phyloP scores from a whole-genome alignment of 2,888 invertebrate genomes.

The Tipula lateralis region DNA sequence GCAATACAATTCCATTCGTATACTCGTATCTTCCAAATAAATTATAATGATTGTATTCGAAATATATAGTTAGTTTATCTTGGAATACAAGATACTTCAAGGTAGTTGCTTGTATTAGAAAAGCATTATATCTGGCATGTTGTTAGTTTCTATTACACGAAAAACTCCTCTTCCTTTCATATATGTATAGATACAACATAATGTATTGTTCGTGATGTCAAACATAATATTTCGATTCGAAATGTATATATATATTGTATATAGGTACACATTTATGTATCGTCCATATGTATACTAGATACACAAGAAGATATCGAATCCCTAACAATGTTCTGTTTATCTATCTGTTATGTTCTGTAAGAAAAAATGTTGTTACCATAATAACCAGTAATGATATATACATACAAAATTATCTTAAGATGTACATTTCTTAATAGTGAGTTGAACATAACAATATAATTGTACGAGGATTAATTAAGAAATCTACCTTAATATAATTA shows the following conservation, averaged over 20 bases:
- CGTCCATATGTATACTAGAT: not conserved
- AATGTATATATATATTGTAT: not conserved
- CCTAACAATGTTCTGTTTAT: not conserved
- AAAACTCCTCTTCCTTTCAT: not conserved
- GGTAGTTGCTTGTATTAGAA: not conserved
- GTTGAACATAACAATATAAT: not conserved
- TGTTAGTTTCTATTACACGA: not conserved
- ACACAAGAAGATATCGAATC: not conserved
- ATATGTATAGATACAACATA: not conserved
- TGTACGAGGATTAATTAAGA: slow-evolving; percentile 13
- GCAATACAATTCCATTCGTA: too few species aligned
- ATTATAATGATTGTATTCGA: not conserved
- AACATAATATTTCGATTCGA: not conserved
- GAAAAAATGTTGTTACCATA: not conserved
- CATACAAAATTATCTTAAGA: not conserved
- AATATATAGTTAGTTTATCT: not conserved
- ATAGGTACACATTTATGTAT: not conserved
- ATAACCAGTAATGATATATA: not conserved
- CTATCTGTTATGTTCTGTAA: not conserved
- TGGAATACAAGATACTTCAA: not conserved
- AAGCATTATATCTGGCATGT: not conserved
- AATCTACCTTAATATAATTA: not conserved
- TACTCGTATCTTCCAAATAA: too few species aligned
- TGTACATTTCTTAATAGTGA: not conserved
- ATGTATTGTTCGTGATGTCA: not conserved